Evolutionary conservation across 2,113 vertebrate species (phyloP), one percentile per base, ranked within the genome.

Genomic region (Engraulis encrasicolus): DNA sequence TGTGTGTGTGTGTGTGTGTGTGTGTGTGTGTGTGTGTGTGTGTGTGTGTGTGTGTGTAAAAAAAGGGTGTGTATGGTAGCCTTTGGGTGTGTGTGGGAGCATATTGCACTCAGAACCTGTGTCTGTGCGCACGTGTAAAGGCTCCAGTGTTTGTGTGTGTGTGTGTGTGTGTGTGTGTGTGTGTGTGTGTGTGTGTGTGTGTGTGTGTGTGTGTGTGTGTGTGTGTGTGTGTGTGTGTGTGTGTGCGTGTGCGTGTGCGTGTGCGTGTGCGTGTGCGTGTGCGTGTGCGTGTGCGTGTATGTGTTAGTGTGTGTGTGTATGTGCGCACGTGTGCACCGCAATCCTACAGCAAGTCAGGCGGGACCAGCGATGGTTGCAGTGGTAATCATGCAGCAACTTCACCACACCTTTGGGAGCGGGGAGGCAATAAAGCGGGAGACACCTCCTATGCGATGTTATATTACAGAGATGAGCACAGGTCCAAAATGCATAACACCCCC

Each of bases 401-500:
- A 71, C 27, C 27, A 71, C 11, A 71, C 61, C 61, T 34, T 12
- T 14, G 61, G 23, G 61, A 71, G 27, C 61, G 34, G n/a, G 61
- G 23, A 71, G 27, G 61, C 61, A 71, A 34, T 71, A 71, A 71
- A 71, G 27, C 9, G 17, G 61, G 23, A 71, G 27, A 71, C 61
- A 71, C 61, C 27, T 71, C 61, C 61, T 71, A 71, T 71, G 27
- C 34, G 66, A 83, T 50, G 83, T 79, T 84, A 61, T 77, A 82
- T 19, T 45, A 20, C 50, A 80, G 40, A 82, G 71, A 86, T 77
- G 54, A 23, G 40, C 37, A 78, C 40, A 52, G 79, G 81, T 58
- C 20, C 82, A 9, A 81, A 71, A 80, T 78, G 34, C 78, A 50
- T 84, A 82, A 79, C 49, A 78, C 82, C 71, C 66, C 80, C 82